These are phyloP conservation scores for Lomographa bimaculata DNA, from an alignment of 2,888 invertebrate genomes.

Conservation along the genomic window DNA sequence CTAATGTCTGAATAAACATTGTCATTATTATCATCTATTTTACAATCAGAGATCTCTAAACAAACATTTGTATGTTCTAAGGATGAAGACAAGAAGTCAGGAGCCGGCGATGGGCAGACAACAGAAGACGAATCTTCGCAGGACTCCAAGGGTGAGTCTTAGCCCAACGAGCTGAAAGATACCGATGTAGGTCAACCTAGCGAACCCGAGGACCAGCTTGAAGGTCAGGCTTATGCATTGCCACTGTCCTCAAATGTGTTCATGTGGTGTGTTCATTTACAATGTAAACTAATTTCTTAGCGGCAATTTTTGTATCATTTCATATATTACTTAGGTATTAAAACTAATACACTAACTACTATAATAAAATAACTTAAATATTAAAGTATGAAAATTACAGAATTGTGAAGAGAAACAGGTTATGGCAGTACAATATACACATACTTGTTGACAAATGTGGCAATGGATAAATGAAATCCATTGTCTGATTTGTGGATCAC, in stretches of 20 bases:
- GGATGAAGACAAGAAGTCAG: slow-evolving; percentile 82
- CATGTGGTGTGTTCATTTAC: slow-evolving; percentile 64
- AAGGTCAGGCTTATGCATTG: slow-evolving; percentile 56
- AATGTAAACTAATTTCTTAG: slow-evolving; percentile 68
- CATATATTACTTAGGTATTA: too few species aligned
- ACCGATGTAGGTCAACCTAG: slow-evolving; percentile 72
- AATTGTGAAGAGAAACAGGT: too few species aligned
- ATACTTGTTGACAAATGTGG: too few species aligned
- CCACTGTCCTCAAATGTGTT: slow-evolving; percentile 37
- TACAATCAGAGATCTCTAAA: too few species aligned
- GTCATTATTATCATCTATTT: too few species aligned
- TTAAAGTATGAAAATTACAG: too few species aligned
- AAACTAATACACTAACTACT: too few species aligned
- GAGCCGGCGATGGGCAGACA: slow-evolving; percentile 72
- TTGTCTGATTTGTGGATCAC: too few species aligned
- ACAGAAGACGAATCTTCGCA: slow-evolving; percentile 81
- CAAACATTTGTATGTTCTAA: slow-evolving; percentile 29
- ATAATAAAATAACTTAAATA: too few species aligned
- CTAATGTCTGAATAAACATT: too few species aligned
- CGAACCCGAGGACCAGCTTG: slow-evolving; percentile 43
- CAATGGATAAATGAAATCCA: too few species aligned
- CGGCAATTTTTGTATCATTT: slow-evolving; percentile 38
- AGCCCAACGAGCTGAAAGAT: slow-evolving; percentile 55
- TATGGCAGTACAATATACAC: too few species aligned
- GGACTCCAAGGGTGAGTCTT: slow-evolving; percentile 80